Conservation (phyloP, 2,113 vertebrate species). For the Zapus hudsonius region DNA sequence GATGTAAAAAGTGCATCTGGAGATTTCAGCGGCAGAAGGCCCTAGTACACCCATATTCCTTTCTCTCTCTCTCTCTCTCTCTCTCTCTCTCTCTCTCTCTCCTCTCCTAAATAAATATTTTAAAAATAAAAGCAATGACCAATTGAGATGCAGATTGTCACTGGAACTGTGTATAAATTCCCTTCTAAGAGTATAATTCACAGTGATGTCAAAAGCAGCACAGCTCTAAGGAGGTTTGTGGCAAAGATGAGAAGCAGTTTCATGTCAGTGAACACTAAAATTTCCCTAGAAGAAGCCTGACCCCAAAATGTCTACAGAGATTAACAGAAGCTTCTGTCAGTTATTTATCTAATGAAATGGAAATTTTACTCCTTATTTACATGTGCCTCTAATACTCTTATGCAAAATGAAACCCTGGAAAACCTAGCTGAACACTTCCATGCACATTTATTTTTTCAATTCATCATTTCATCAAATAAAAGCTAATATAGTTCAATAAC, state of each 20-base stretch:
- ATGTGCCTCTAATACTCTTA: background rate
- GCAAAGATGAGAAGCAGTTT: background rate
- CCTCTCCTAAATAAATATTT: no score
- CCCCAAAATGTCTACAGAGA: background rate
- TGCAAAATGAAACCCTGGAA: background rate
- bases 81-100: no score
- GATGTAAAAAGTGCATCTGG: no score
- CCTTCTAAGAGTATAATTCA: background rate
- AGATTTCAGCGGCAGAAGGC: no score
- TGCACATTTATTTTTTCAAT: background rate
- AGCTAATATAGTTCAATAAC: background rate
- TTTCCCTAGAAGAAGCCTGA: slow-evolving; percentile 6
- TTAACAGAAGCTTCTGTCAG: background rate
- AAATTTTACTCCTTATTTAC: slow-evolving; percentile 39
- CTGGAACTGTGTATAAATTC: background rate
- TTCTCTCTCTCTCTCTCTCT: no score
- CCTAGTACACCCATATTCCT: no score
- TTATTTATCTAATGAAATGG: background rate
- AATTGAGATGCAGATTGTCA: background rate
- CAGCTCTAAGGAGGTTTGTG: background rate
- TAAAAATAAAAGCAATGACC: background rate
- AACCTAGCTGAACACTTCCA: background rate
- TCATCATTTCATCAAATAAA: background rate
- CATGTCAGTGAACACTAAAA: background rate
- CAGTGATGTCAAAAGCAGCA: background rate